Conservation (phyloP, 2,888 invertebrate species). For the Dendrolimus houi region DNA sequence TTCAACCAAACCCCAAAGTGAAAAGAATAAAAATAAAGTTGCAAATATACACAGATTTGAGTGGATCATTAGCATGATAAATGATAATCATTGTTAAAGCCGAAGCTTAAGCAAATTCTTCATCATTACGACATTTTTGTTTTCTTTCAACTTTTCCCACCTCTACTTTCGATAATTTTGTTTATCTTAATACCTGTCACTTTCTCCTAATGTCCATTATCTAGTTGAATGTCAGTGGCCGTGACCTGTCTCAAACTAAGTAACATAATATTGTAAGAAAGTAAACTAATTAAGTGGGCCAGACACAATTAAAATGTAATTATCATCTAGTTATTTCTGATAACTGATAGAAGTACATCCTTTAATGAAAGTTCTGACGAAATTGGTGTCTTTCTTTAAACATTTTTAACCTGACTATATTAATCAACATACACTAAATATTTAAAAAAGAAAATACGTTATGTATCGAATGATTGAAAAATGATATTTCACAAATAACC, state of each 20-base stretch:
- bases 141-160: background rate
- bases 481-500: too few relatives aligned
- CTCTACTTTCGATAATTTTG: background rate
- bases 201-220: constrained; percentile 34
- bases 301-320: constrained; percentile 1
- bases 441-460: too few relatives aligned
- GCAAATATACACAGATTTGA: too few relatives aligned
- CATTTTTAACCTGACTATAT: background rate
- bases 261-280: constrained; percentile 17
- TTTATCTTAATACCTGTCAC: constrained; percentile 45
- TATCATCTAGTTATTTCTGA: background rate
- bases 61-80: too few relatives aligned
- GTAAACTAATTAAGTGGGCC: constrained; percentile 12
- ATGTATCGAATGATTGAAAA: too few relatives aligned
- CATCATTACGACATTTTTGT: too few relatives aligned
- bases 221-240: constrained; percentile 27
- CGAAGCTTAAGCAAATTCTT: too few relatives aligned
- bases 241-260: constrained; percentile 41
- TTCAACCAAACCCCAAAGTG: too few relatives aligned
- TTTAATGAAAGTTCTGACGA: background rate
- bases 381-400: background rate
- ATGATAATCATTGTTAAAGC: too few relatives aligned
- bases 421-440: too few relatives aligned
- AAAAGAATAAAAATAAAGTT: too few relatives aligned
- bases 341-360: background rate